Percentiles rank a stretch among this genome's conserved stretches.
Evolutionary conservation across 2,888 invertebrate genomes (phyloP).

Genomic region (Orchesellides sinensis): DNA sequence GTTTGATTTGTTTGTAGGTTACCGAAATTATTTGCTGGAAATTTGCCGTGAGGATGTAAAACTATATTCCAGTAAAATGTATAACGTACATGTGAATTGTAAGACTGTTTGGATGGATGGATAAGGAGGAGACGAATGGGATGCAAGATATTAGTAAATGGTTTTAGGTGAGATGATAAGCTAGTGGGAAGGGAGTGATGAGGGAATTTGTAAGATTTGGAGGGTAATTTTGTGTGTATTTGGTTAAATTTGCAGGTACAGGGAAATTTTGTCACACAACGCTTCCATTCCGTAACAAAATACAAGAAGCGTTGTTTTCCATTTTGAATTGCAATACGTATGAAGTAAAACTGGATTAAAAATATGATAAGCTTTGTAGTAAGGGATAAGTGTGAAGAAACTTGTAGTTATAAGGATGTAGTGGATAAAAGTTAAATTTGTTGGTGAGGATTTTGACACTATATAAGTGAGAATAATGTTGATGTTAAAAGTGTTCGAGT

Average conservation of each 20-base stretch:
- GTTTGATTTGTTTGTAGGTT: slow-evolving; percentile 5
- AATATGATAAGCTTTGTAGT: too few species aligned
- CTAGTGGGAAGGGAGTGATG: too few species aligned
- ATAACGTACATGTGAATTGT: too few species aligned
- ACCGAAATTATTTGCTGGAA: slow-evolving; percentile 33
- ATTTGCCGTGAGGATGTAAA: slow-evolving; percentile 3
- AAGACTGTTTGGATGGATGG: too few species aligned
- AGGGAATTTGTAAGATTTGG: background rate
- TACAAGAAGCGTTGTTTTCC: slow-evolving; percentile 46
- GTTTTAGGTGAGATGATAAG: too few species aligned
- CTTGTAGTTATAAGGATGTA: background rate
- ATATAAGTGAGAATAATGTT: slow-evolving; percentile 11
- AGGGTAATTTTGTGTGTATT: background rate
- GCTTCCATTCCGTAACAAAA: slow-evolving; percentile 58
- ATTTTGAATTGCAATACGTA: slow-evolving; percentile 18
- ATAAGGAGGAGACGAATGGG: too few species aligned
- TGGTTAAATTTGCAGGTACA: slow-evolving; percentile 13
- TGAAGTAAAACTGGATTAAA: too few species aligned
- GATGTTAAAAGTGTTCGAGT: background rate
- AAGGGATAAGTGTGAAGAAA: too few species aligned
- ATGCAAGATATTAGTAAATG: too few species aligned
- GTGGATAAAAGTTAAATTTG: background rate
- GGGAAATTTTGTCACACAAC: slow-evolving; percentile 17
- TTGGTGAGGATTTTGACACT: background rate
- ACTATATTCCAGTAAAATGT: background rate